Conservation (phyloP, 2,797 vertebrate genomes). For the Helarctos malayanus region DNA sequence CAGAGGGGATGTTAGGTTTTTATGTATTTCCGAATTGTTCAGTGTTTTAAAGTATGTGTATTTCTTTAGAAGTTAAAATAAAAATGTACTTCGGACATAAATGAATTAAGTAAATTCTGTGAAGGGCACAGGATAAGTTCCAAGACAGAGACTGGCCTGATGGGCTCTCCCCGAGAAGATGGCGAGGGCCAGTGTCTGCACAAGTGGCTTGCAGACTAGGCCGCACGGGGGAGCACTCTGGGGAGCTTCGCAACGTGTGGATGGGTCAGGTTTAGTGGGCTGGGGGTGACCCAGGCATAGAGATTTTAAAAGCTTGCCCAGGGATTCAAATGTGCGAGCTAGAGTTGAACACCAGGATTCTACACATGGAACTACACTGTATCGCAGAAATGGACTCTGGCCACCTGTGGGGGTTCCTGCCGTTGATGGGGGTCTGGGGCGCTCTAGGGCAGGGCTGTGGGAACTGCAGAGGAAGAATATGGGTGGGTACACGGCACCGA, state of each 20-base stretch:
- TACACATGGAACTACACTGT: neutral
- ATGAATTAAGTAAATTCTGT: neutral
- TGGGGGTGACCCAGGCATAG: neutral
- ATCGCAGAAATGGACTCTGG: neutral
- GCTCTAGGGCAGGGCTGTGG: neutral
- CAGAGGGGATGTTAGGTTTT: neutral
- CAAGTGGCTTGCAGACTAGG: neutral
- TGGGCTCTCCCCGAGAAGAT: neutral
- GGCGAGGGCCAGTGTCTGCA: neutral
- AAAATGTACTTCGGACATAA: neutral
- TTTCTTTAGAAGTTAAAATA: constrained; percentile 50
- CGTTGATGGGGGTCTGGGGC: neutral
- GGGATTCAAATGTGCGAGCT: neutral
- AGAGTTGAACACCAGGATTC: neutral
- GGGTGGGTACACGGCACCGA: neutral
- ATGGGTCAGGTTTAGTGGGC: neutral
- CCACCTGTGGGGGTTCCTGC: neutral
- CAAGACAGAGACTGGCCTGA: neutral
- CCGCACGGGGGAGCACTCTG: neutral
- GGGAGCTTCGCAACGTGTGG: neutral
- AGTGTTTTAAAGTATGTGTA: neutral
- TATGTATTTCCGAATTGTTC: neutral
- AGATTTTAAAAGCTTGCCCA: neutral
- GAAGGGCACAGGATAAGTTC: neutral
- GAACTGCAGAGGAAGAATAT: neutral